These are phyloP conservation scores for Sthenelais limicola DNA, from an alignment of 2,888 invertebrate genomes.

Conservation along the genomic window DNA sequence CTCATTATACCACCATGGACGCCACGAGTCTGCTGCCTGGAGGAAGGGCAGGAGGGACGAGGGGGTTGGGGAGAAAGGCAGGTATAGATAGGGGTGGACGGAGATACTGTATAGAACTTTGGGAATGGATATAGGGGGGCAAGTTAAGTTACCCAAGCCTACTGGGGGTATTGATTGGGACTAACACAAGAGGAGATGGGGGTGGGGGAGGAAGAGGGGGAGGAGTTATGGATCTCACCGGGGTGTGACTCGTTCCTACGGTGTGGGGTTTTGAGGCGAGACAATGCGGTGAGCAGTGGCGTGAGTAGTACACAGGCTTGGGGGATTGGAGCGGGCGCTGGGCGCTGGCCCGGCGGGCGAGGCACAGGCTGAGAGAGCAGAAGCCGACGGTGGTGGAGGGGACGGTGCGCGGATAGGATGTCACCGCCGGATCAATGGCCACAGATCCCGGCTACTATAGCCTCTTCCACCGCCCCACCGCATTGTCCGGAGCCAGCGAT, in stretches of 20 bases:
- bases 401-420: too few relatives aligned
- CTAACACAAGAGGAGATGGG: neutral
- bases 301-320: neutral
- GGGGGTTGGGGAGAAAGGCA: too few relatives aligned
- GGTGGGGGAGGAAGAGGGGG: slow-evolving; percentile 4
- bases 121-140: too few relatives aligned
- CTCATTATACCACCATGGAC: too few relatives aligned
- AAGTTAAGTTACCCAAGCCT: too few relatives aligned
- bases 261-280: neutral
- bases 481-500: neutral
- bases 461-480: neutral
- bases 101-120: too few relatives aligned
- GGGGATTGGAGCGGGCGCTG: neutral
- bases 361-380: neutral
- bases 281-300: neutral
- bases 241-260: too few relatives aligned
- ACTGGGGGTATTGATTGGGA: too few relatives aligned
- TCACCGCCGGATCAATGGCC: neutral
- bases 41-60: too few relatives aligned
- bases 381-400: neutral
- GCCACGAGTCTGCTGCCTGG: too few relatives aligned
- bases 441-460: neutral
- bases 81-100: too few relatives aligned
- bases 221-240: slow-evolving; percentile 7
- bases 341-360: neutral